phyloP scores from a whole-genome alignment of 2,797 vertebrate species.

The Crocidura indochinensis region DNA sequence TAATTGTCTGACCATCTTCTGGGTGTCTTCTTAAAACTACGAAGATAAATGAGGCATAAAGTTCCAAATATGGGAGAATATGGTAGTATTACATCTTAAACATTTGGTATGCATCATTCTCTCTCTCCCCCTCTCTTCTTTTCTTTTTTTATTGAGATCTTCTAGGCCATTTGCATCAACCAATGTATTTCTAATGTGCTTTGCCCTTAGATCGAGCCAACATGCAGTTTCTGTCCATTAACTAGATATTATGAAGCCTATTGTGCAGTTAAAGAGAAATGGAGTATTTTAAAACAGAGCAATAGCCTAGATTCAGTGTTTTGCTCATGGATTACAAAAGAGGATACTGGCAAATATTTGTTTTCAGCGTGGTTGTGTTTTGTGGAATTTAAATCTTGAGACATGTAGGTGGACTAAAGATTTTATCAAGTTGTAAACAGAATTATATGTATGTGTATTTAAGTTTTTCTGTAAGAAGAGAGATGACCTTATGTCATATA shows the following conservation, averaged over 20 bases:
- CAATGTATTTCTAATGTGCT: not conserved
- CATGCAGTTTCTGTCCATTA: conserved; percentile 66
- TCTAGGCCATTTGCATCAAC: not conserved
- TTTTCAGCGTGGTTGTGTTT: conserved; percentile 25
- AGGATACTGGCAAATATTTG: not conserved
- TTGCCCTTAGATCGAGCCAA: not conserved
- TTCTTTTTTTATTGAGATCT: not conserved
- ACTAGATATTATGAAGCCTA: conserved; percentile 53
- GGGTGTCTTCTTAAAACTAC: not conserved
- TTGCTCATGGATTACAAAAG: conserved; percentile 56
- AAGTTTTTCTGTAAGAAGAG: not conserved
- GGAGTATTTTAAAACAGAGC: conserved; percentile 54
- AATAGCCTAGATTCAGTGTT: conserved; percentile 38
- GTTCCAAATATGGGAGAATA: not conserved
- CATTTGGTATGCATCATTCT: not conserved
- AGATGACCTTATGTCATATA: not conserved
- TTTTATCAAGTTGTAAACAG: not conserved
- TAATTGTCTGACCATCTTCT: not conserved
- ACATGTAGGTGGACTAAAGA: not conserved
- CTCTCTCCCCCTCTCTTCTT: not conserved
- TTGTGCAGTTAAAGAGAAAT: conserved; percentile 31
- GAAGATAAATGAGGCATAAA: conserved; percentile 5
- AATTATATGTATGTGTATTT: conserved; percentile 8
- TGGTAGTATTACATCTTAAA: not conserved
- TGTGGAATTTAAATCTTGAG: not conserved